Conservation (phyloP, 2,113 vertebrate species). For the Pogonocichla stellata region DNA sequence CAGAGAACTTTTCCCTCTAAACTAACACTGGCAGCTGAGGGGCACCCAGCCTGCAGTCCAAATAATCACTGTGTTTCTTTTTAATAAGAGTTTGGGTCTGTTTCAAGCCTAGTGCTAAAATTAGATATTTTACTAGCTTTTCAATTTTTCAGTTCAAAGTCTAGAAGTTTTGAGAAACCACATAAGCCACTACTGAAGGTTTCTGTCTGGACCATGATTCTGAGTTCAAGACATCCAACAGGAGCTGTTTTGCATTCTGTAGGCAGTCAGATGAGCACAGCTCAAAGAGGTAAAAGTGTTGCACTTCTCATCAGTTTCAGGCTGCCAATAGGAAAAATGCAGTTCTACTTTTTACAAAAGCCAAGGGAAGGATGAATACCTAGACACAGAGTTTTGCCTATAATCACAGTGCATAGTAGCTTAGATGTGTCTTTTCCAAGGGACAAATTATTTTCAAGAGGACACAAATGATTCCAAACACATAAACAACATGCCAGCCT, state of each 20-base stretch:
- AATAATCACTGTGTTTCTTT: not conserved
- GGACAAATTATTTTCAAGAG: not conserved
- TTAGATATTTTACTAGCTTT: slow-evolving; percentile 30
- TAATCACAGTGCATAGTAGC: not conserved
- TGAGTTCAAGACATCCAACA: not conserved
- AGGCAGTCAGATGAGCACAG: not conserved
- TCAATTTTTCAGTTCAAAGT: slow-evolving; percentile 34
- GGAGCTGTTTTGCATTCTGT: not conserved
- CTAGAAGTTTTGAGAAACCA: slow-evolving; percentile 5
- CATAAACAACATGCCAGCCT: not conserved
- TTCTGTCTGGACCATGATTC: not conserved
- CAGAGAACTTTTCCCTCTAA: not conserved
- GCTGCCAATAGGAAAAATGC: not conserved
- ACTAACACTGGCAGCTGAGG: not conserved
- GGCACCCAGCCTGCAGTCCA: not conserved
- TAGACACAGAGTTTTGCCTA: not conserved
- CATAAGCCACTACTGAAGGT: not conserved
- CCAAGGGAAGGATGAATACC: not conserved
- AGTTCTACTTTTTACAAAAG: not conserved
- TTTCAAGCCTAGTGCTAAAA: slow-evolving; percentile 32
- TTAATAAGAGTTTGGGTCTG: slow-evolving; percentile 11
- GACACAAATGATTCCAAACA: not conserved
- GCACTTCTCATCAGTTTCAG: not conserved
- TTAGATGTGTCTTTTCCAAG: not conserved
- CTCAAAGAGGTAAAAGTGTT: not conserved